Conservation (phyloP, 2,797 vertebrate species). For the Atherinosoma microstoma region DNA sequence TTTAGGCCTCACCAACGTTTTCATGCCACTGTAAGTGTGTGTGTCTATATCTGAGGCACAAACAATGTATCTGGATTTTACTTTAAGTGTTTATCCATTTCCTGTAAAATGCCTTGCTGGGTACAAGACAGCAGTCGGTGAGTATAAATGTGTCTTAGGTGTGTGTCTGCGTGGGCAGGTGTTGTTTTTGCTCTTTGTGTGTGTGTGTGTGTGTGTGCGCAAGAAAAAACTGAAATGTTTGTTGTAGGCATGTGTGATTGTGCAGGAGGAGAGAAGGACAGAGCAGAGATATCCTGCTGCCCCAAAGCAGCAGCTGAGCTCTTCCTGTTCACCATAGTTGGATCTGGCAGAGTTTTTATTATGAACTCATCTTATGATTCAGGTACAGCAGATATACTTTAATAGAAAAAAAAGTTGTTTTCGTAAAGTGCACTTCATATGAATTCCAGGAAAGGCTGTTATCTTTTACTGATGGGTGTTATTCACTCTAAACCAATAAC, state of each 20-base stretch:
- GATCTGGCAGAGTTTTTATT: conserved; percentile 48
- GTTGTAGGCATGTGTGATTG: conserved; percentile 60
- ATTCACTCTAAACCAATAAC: conserved; percentile 57
- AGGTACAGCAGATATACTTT: conserved; percentile 10
- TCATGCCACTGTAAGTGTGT: not conserved
- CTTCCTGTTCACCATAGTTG: conserved; percentile 42
- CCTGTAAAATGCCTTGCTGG: conserved; percentile 45
- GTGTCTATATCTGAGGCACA: not conserved
- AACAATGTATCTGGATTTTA: conserved; percentile 21
- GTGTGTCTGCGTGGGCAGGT: conserved; percentile 49
- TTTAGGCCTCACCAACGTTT: not conserved
- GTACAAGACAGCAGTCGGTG: conserved; percentile 47
- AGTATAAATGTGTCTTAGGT: conserved; percentile 62
- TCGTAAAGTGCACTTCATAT: conserved; percentile 30
- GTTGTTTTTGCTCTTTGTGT: conserved; percentile 44
- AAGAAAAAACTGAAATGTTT: conserved; percentile 62
- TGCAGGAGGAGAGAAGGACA: conserved; percentile 48
- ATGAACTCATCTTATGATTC: conserved; percentile 34
- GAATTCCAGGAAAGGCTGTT: conserved; percentile 51
- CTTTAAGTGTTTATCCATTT: conserved; percentile 37
- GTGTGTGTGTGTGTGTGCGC: conserved; percentile 2
- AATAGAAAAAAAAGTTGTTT: conserved; percentile 8
- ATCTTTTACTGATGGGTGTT: conserved; percentile 57
- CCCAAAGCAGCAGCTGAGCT: conserved; percentile 43
- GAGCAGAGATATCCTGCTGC: conserved; percentile 51